Evolutionary conservation across 2,113 vertebrate species (phyloP), one percentile per base, ranked within the genome.

Genomic region (Lycaon pictus): DNA sequence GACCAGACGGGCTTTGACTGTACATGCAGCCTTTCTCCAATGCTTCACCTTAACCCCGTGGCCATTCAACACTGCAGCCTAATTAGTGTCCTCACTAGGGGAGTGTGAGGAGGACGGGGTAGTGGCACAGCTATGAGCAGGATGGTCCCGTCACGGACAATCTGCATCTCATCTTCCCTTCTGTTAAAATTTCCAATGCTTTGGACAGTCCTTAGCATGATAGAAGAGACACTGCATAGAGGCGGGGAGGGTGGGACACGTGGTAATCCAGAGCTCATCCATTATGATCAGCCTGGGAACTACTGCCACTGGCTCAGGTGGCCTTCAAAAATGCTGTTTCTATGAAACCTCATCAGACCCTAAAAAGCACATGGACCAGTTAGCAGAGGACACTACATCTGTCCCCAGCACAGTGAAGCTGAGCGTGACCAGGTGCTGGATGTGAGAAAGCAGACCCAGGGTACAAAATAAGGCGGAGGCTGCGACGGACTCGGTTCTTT

Each of bases 291-390:
- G 97, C 99, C 99, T 0, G 95, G 98, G 99, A 90, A 99, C 99
- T 72, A 99, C 99, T 80, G 99, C 99, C 10, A 99, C 99, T 53
- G 99, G 99, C 32, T 99, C 98, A 6, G 99, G 99, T 82, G 98
- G 99, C 95, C 98, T 99, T 29, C 99, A 99, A 98, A 99, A 99
- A 89, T 99, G 99, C 93, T 99, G 99, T 96, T 99, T 99, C 96
- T 99, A 99, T 11, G 99, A 99, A 98, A 98, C 99, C 48, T 98
- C 99, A 84, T 98, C 98, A 32, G 99, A 99, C 96, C 98, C 99
- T 25, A 99, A 99, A 93, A 98, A 98, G 88, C 96, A 97, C 13
- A 98, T 98, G 53, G 98, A 98, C 60, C 98, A 98, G 32, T 98
- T 98, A 98, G 99, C 99, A 88, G 99, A 99, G 95, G 98, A 48